Base-by-base conservation (phyloP, 2,888 invertebrate species). In the Zygothrica quintamaculata region DNA sequence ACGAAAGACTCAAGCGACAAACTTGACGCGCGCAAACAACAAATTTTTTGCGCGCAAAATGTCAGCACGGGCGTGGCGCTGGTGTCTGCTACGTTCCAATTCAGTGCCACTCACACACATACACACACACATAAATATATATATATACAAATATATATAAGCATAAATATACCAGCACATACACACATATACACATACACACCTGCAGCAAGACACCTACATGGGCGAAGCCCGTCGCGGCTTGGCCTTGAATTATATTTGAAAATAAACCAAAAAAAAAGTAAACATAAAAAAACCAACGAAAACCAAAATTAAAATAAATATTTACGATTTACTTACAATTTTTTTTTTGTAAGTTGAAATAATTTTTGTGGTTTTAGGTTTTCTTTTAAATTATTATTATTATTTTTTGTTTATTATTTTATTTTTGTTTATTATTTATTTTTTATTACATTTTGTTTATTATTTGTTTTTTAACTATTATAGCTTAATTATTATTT, bases 1-100 rank as follows among this genome's bases (percentile, higher is more conserved):
- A 77, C 79, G 61, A 82, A 79, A 82, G 78, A 79, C 84, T 79
- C 31, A 79, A 64, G 84, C 78, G 79, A 79, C 79, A 77, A 82
- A 79, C 78, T 82, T 68, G 79, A 56, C 55, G 72, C 34, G 47
- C n/a, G 53, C 57, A 71, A 57, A 67, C 52, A 34, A 16, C 40
- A 51, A 47, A 52, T 22, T n/a, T n/a, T n/a, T n/a, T n/a, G 29
- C 9, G 18, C 36, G 16, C 29, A 22, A 43, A 11, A 34, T 48
- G 26, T 56, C 15, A 15, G 13, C n/a, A 42, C 15, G 40, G 44
- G 40, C 51, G 40, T 50, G 56, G 56, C 36, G 29, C 50, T 7
- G 18, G 39, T 16, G 22, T 13, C 16, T 16, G 18, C 39, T 9
- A 9, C 58, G 71, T 72, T 72, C 68, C 72, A 67, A 42, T 56